Percentiles rank a stretch among this genome's conserved stretches.
Evolutionary conservation across 1,140 invertebrate genomes (phyloP).

Genomic region (Brachionus calyciflorus): DNA sequence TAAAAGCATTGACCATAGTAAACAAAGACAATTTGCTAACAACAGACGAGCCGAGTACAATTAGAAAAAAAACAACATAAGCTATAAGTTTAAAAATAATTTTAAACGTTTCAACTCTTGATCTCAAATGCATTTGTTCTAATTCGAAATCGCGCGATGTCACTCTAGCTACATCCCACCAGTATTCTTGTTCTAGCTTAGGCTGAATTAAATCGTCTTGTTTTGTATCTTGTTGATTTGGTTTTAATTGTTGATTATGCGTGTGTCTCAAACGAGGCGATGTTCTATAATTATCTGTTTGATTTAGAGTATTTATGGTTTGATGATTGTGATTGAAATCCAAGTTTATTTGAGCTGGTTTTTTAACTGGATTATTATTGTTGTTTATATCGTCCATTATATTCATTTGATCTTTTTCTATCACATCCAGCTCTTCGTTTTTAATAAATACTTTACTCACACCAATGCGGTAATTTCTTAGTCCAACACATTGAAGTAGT

Average conservation of each 20-base stretch:
- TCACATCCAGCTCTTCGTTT: slow-evolving; percentile 23
- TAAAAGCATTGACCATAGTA: slow-evolving; percentile 15
- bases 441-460: slow-evolving; percentile 33
- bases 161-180: slow-evolving; percentile 46
- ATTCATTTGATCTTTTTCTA: slow-evolving; percentile 37
- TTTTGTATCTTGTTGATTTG: slow-evolving; percentile 2
- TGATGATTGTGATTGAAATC: not conserved
- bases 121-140: slow-evolving; percentile 36
- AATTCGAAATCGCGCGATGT: slow-evolving; percentile 44
- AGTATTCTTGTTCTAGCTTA: slow-evolving; percentile 44
- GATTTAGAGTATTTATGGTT: not conserved
- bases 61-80: slow-evolving; percentile 39
- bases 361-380: not conserved
- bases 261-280: not conserved
- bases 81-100: slow-evolving; percentile 22
- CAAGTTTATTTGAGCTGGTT: not conserved
- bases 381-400: slow-evolving; percentile 6
- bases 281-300: slow-evolving; percentile 8
- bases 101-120: slow-evolving; percentile 15
- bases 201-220: slow-evolving; percentile 12
- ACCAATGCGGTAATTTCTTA: slow-evolving; percentile 22
- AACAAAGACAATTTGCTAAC: slow-evolving; percentile 39
- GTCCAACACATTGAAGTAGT: not conserved
- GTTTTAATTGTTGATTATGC: not conserved
- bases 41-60: slow-evolving; percentile 23